These are phyloP conservation scores for Sinocyclocheilus rhinocerous DNA, from an alignment of 2,113 vertebrate genomes.

Conservation along the genomic window DNA sequence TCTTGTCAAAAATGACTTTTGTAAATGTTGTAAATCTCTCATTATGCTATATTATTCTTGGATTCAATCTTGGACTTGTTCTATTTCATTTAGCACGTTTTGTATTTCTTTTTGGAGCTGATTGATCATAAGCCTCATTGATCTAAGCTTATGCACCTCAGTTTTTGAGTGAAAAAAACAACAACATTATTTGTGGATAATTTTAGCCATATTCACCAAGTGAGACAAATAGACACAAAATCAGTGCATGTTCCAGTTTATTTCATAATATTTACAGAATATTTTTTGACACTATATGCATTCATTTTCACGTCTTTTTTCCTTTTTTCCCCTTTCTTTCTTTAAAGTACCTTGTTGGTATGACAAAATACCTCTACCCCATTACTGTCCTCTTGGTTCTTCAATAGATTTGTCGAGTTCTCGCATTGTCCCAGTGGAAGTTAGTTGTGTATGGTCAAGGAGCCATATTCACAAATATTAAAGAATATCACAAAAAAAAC, in stretches of 20 bases:
- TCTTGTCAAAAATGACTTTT: too few relatives aligned
- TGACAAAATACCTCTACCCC: conserved; percentile 62
- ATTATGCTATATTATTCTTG: too few relatives aligned
- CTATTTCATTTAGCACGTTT: too few relatives aligned
- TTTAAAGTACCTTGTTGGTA: conserved; percentile 58
- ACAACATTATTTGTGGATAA: too few relatives aligned
- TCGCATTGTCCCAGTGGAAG: conserved; percentile 60
- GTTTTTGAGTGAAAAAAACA: too few relatives aligned
- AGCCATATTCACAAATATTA: conserved; percentile 70
- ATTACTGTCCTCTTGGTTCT: conserved; percentile 54
- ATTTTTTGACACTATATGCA: conserved; percentile 53
- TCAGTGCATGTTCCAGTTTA: conserved; percentile 77
- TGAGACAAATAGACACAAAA: background rate
- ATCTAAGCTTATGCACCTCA: too few relatives aligned
- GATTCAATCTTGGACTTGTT: too few relatives aligned
- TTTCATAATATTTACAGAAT: conserved; percentile 76
- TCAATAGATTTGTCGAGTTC: conserved; percentile 57
- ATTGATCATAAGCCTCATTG: too few relatives aligned
- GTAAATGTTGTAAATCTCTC: too few relatives aligned
- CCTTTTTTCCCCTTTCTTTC: background rate
- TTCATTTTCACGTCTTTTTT: conserved; percentile 46
- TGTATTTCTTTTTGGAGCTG: too few relatives aligned
- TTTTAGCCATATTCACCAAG: too few relatives aligned
- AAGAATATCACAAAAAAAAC: conserved; percentile 56
- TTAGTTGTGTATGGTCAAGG: conserved; percentile 43